A percentile compares a stretch with the other conserved stretches of the same genome.
Conservation (phyloP, 1,140 invertebrate species). For the Arion vulgaris region DNA sequence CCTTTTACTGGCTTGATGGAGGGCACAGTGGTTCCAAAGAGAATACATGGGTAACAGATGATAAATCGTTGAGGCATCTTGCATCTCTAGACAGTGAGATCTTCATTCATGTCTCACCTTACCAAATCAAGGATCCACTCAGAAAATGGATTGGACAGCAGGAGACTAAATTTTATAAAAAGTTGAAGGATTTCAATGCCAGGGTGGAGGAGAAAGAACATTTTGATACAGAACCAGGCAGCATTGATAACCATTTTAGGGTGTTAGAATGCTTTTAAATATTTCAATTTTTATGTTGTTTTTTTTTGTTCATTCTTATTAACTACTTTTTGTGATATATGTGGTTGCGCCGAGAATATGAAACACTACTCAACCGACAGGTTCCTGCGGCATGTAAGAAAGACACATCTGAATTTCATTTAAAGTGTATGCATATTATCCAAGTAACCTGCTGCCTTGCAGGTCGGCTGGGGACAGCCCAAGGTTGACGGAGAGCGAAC, state of each 20-base stretch:
- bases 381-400: too few species aligned
- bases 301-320: too few species aligned
- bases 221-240: conserved; percentile 78
- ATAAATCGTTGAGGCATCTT: conserved; percentile 80
- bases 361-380: too few species aligned
- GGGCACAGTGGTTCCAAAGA: conserved; percentile 84
- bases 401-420: too few species aligned
- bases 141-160: conserved; percentile 87
- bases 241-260: conserved; percentile 81
- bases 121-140: conserved; percentile 82
- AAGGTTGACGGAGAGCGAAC: too few species aligned
- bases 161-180: conserved; percentile 82
- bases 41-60: conserved; percentile 88
- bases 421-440: too few species aligned
- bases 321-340: too few species aligned
- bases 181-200: conserved; percentile 79
- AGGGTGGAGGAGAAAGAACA: conserved; percentile 78
- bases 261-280: conserved; percentile 74
- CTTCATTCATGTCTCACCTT: conserved; percentile 86
- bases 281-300: neutral
- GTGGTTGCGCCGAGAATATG: too few species aligned
- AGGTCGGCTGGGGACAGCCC: too few species aligned
- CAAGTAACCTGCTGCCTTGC: too few species aligned
- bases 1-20: conserved; percentile 90
- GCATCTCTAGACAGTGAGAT: conserved; percentile 72